Percentiles rank a stretch among this genome's conserved stretches.
These are phyloP conservation scores for Okamejei kenojei DNA, from an alignment of 2,797 vertebrate genomes.

Conservation along the genomic window DNA sequence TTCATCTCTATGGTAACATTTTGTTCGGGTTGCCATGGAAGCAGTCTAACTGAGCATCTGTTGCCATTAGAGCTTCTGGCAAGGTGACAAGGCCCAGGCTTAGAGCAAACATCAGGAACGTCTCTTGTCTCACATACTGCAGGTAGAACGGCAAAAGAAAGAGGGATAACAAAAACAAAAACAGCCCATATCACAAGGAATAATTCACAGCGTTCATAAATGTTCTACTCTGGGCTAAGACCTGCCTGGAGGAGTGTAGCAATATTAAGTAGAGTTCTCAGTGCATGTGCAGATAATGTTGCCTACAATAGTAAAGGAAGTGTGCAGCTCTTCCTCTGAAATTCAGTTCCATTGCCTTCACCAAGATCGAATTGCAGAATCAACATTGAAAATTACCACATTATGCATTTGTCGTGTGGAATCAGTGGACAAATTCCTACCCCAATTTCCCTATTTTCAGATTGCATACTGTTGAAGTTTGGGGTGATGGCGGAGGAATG, in stretches of 20 bases:
- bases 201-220: not conserved
- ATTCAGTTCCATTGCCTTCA: no score
- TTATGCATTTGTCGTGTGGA: no score
- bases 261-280: not conserved
- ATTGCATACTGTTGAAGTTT: not conserved
- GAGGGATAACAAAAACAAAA: not conserved
- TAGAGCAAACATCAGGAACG: slow-evolving; percentile 11
- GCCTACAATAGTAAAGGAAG: no score
- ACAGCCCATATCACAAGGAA: not conserved
- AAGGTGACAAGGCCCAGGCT: slow-evolving; percentile 31
- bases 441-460: not conserved
- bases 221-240: not conserved
- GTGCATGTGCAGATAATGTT: not conserved
- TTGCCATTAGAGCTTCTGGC: not conserved
- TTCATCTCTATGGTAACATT: slow-evolving; percentile 39
- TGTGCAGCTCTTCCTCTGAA: no score
- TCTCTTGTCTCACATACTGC: not conserved
- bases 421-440: no score
- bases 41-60: slow-evolving; percentile 30
- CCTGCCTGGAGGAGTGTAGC: not conserved
- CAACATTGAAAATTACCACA: no score
- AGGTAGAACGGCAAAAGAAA: slow-evolving; percentile 30
- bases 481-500: not conserved
- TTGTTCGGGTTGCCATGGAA: slow-evolving; percentile 34
- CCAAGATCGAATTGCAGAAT: no score